Evolutionary conservation across 2,113 vertebrate species (phyloP).

Genomic region (Bagarius yarrelli): DNA sequence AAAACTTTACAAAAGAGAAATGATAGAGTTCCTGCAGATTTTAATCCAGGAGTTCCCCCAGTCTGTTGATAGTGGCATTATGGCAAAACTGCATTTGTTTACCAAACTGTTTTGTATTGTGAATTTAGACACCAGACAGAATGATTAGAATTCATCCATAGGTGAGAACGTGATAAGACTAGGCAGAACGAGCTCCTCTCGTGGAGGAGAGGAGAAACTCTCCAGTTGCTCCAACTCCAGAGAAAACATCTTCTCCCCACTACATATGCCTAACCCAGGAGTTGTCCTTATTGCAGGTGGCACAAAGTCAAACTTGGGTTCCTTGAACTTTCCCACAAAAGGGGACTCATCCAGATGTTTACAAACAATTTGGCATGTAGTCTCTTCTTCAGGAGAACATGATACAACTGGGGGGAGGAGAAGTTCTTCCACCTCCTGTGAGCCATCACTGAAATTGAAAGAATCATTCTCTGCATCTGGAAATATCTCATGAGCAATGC

Average conservation of each 20-base stretch:
- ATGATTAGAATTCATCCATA: constrained; percentile 59
- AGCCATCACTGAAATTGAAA: constrained; percentile 54
- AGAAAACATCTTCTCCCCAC: constrained; percentile 60
- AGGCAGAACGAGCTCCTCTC: constrained; percentile 60
- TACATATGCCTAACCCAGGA: constrained; percentile 16
- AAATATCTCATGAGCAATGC: constrained; percentile 64
- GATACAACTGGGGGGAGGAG: constrained; percentile 40
- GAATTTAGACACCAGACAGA: not conserved
- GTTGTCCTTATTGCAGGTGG: constrained; percentile 9
- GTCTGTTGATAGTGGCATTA: not conserved
- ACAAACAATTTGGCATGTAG: not conserved
- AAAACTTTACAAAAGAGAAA: no score
- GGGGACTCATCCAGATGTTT: constrained; percentile 7
- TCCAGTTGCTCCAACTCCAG: constrained; percentile 67
- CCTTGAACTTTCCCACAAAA: constrained; percentile 16
- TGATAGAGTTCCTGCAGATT: not conserved
- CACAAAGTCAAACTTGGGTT: constrained; percentile 30
- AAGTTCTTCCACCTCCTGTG: constrained; percentile 50
- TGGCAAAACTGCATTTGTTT: not conserved
- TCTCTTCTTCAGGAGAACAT: not conserved
- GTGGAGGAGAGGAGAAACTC: constrained; percentile 47
- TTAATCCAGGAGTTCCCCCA: not conserved
- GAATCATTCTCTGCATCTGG: constrained; percentile 64
- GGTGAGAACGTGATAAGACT: constrained; percentile 69
- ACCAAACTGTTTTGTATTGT: no score